Evolutionary conservation across 2,888 invertebrate genomes (phyloP).

Genomic region (Busseola fusca): DNA sequence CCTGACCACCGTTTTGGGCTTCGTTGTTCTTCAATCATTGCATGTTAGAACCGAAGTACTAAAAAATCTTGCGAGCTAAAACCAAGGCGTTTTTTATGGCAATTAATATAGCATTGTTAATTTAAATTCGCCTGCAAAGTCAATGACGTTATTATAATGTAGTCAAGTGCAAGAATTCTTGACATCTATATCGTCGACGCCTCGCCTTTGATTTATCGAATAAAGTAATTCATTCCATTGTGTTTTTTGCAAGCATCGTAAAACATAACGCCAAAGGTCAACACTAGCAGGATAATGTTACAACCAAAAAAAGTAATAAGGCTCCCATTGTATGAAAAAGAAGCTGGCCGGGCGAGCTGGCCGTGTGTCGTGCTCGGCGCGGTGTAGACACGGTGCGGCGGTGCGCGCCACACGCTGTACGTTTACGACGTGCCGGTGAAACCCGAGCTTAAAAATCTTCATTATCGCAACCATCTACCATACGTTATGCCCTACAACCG

Average conservation of each 20-base stretch:
- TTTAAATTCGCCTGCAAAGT: slow-evolving; percentile 38
- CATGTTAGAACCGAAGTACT: slow-evolving; percentile 11
- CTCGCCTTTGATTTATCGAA: slow-evolving; percentile 62
- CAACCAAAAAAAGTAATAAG: slow-evolving; percentile 65
- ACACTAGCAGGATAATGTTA: slow-evolving; percentile 72
- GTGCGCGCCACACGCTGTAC: slow-evolving; percentile 70
- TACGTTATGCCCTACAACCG: slow-evolving; percentile 67
- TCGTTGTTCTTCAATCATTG: background rate
- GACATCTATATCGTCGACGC: slow-evolving; percentile 55
- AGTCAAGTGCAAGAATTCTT: slow-evolving; percentile 51
- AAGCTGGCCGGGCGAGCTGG: slow-evolving; percentile 32
- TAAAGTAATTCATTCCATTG: slow-evolving; percentile 67
- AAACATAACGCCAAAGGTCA: slow-evolving; percentile 73
- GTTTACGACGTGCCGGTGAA: slow-evolving; percentile 76
- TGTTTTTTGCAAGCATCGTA: slow-evolving; percentile 65
- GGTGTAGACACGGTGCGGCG: slow-evolving; percentile 26
- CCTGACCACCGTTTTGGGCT: too few relatives aligned
- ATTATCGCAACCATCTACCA: slow-evolving; percentile 78
- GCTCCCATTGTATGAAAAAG: slow-evolving; percentile 66
- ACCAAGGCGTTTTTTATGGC: slow-evolving; percentile 29
- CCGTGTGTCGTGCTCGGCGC: slow-evolving; percentile 26
- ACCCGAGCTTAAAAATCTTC: slow-evolving; percentile 79
- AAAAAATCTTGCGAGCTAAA: slow-evolving; percentile 18
- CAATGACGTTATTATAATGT: slow-evolving; percentile 50
- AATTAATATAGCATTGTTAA: slow-evolving; percentile 47